These are phyloP conservation scores for Prunella himalayana DNA, from an alignment of 2,113 vertebrate genomes.

Conservation along the genomic window DNA sequence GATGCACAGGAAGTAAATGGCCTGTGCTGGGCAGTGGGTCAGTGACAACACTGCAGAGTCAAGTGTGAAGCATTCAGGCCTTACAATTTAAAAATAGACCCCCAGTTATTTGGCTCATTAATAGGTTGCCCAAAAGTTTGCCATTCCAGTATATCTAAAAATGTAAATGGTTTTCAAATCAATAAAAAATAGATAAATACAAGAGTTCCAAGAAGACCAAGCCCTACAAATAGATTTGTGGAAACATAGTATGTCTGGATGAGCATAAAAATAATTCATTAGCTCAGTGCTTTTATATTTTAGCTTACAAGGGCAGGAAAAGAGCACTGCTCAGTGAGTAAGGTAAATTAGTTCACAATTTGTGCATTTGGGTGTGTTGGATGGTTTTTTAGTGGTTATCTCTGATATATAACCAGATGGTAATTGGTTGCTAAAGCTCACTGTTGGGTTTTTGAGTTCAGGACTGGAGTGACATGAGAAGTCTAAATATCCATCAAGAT, in stretches of 20 bases:
- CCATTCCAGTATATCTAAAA: not conserved
- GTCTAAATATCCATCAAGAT: not conserved
- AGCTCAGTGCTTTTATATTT: not conserved
- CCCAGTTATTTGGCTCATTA: not conserved
- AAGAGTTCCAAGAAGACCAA: not conserved
- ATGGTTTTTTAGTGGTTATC: not conserved
- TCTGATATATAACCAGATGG: not conserved
- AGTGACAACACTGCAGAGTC: not conserved
- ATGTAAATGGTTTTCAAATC: not conserved
- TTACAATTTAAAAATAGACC: not conserved
- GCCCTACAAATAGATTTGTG: not conserved
- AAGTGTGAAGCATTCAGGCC: constrained; percentile 11
- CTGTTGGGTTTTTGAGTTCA: not conserved
- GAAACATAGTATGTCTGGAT: not conserved
- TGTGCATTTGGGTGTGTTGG: not conserved
- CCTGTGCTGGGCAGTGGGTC: not conserved
- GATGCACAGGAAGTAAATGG: not conserved
- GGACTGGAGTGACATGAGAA: not conserved
- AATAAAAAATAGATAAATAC: not conserved
- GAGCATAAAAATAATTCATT: not conserved
- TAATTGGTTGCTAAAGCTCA: not conserved
- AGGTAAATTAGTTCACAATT: not conserved
- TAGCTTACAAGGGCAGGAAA: not conserved
- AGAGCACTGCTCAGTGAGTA: not conserved
- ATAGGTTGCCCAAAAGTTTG: not conserved